These are phyloP conservation scores for Eupsittula cactorum DNA, from an alignment of 2,113 vertebrate species.

Conservation along the genomic window DNA sequence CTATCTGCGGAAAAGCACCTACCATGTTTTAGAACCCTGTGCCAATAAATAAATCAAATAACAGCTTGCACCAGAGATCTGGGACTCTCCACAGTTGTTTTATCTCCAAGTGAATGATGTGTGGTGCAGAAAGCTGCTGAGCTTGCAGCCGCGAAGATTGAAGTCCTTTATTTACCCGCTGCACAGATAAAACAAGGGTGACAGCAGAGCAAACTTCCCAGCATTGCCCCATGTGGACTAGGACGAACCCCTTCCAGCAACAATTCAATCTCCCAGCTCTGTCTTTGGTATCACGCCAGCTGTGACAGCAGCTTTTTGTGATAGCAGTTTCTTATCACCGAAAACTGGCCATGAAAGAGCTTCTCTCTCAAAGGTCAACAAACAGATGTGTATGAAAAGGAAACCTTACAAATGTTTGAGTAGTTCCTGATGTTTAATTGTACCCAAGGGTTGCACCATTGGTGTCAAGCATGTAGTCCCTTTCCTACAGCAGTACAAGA, in stretches of 20 bases:
- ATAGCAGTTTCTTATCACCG: background rate
- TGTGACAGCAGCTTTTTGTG: background rate
- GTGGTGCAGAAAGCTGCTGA: conserved; percentile 40
- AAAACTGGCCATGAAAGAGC: background rate
- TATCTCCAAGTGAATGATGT: conserved; percentile 3
- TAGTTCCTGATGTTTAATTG: conserved; percentile 45
- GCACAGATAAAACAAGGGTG: conserved; percentile 14
- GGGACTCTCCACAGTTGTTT: background rate
- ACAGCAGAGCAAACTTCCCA: background rate
- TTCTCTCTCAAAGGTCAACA: conserved; percentile 19
- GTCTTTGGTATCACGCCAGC: background rate
- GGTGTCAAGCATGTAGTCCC: conserved; percentile 3
- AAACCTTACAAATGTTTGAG: conserved; percentile 23
- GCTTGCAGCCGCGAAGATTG: conserved; percentile 7
- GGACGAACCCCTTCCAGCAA: background rate
- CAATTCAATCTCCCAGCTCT: background rate
- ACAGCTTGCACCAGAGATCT: background rate
- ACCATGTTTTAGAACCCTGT: background rate
- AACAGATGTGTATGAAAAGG: conserved; percentile 51
- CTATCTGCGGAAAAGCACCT: background rate
- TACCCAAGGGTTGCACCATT: background rate
- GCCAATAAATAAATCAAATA: conserved; percentile 46
- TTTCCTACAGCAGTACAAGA: background rate
- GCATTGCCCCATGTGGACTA: background rate
- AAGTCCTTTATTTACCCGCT: background rate